Base-by-base conservation (phyloP, 1,140 invertebrate genomes). In the Diabrotica undecimpunctata region DNA sequence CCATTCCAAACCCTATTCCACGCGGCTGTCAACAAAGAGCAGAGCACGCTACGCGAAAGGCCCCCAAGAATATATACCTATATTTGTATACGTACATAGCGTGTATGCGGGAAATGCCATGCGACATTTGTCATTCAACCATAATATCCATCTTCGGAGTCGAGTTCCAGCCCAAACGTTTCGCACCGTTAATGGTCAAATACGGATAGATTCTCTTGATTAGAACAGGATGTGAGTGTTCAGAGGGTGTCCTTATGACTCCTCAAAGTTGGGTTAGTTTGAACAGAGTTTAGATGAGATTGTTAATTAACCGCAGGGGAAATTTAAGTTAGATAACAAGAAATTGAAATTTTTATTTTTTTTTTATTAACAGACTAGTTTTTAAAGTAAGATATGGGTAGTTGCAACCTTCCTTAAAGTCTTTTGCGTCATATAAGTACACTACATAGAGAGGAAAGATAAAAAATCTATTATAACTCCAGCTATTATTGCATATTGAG, bases 61-160 rank as follows among this genome's bases (percentile, higher is more conserved):
- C 41, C 8, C 41, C 41, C 41, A 46, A 2, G n/a, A 10, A 8
- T n/a, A 46, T 46, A n/a, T n/a, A 46, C 41, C 41, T 46, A 46
- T 46, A 25, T 25, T 25, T 25, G 25, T 25, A 25, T 25, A 25
- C 25, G 25, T 25, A 25, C 25, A 4, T 25, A 25, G 25, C 25
- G 25, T 25, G 25, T 25, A 25, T 25, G 4, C 25, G 25, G 25
- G 25, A 25, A 2, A 25, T 25, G 41, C n/a, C 8, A 46, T 8
- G 41, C 41, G 41, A 46, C 41, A 46, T 46, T 46, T n/a, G 41
- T 46, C 41, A 46, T 46, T n/a, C 41, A n/a, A 46, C 41, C 41
- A 46, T 46, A 46, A 46, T 46, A 46, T 46, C 41, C 41, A 46
- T 46, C n/a, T 46, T 46, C 41, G n/a, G n/a, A 46, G 8, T 8